These are phyloP conservation scores for Xanthia icteritia DNA, from an alignment of 2,888 invertebrate species.

Conservation along the genomic window DNA sequence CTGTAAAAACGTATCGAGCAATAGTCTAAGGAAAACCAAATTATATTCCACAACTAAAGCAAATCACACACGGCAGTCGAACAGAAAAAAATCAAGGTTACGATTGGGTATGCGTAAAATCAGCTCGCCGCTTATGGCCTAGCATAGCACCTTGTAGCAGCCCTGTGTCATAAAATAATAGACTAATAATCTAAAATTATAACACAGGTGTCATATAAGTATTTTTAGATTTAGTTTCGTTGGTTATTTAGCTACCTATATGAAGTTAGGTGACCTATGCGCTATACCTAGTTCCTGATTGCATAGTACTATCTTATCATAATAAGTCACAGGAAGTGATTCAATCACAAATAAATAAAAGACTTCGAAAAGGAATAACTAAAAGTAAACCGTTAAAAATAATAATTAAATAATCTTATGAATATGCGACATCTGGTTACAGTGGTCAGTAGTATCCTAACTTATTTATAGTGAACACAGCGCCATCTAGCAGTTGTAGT, in stretches of 20 bases:
- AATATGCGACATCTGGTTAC: constrained; percentile 23
- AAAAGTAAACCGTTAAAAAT: background rate
- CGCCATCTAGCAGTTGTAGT: constrained; percentile 13
- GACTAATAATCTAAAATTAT: constrained; percentile 26
- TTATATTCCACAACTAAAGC: background rate
- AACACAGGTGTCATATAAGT: background rate
- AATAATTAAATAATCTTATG: background rate
- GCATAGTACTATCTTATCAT: background rate
- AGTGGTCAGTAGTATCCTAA: background rate
- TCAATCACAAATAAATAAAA: background rate
- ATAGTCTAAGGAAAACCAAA: background rate
- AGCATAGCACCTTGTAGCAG: background rate
- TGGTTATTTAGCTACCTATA: no score
- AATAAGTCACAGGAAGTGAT: background rate
- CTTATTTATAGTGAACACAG: background rate
- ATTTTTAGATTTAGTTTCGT: constrained; percentile 18
- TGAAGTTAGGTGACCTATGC: background rate
- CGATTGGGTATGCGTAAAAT: background rate
- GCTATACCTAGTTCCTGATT: background rate
- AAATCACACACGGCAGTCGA: background rate
- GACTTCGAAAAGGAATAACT: background rate
- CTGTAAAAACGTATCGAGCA: no score
- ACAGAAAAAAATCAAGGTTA: background rate
- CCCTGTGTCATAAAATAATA: constrained; percentile 18
- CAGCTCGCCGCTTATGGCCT: no score